Percentiles rank a stretch among this genome's conserved stretches.
These are phyloP conservation scores for Halcyon chelicuti DNA, from an alignment of 2,797 vertebrate species.

Conservation along the genomic window DNA sequence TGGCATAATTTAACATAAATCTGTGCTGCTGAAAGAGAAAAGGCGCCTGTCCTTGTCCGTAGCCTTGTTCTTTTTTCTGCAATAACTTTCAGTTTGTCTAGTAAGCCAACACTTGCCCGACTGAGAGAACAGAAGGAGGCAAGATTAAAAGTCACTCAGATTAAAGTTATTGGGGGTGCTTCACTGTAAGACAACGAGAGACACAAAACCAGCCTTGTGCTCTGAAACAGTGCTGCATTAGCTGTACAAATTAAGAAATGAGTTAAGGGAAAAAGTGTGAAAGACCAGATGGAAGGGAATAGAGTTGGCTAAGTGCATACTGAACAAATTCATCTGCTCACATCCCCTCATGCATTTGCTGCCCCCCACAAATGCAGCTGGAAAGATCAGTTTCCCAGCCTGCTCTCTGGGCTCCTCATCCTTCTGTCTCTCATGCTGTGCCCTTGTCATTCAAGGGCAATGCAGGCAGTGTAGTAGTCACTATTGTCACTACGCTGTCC, in stretches of 20 bases:
- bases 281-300: constrained; percentile 50
- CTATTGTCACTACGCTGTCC: neutral
- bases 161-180: neutral
- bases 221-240: constrained; percentile 28
- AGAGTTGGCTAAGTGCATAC: neutral
- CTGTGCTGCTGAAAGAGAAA: neutral
- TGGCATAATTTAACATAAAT: neutral
- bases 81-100: neutral
- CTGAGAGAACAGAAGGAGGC: neutral
- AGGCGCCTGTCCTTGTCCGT: neutral
- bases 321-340: constrained; percentile 29
- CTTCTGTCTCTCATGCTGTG: neutral
- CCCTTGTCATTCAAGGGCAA: neutral
- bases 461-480: neutral
- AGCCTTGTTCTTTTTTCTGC: neutral
- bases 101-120: neutral
- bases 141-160: neutral
- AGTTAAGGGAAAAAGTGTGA: constrained; percentile 36
- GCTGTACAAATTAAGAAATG: constrained; percentile 1
- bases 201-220: neutral
- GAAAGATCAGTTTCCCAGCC: neutral
- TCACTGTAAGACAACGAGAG: neutral
- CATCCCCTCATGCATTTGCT: neutral
- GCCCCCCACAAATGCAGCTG: neutral
- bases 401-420: neutral